Conservation (phyloP, 2,888 invertebrate species). For the Pseudolycoriella hygida region DNA sequence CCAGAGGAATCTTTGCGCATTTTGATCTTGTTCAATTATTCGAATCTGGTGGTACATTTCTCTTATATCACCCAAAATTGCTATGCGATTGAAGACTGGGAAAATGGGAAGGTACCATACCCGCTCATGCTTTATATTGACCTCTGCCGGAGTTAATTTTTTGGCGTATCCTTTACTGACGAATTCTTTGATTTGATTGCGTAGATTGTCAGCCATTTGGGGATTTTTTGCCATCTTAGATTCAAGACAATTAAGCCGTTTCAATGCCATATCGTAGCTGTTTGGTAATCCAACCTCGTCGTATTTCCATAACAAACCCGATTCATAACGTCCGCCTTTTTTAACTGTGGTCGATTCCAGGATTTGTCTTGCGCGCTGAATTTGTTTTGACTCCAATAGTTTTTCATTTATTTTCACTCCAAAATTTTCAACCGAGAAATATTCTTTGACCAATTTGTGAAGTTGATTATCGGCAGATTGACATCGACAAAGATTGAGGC, state of each 20-base stretch:
- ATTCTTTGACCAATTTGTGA: too few relatives aligned
- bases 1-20: slow-evolving; percentile 10
- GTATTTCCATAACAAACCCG: neutral
- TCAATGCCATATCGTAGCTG: neutral
- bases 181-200: too few relatives aligned
- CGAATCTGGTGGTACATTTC: slow-evolving; percentile 11
- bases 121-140: slow-evolving; percentile 7
- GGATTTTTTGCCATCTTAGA: slow-evolving; percentile 9
- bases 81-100: slow-evolving; percentile 10
- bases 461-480: too few relatives aligned
- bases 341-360: too few relatives aligned
- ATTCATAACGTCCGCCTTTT: too few relatives aligned
- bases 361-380: too few relatives aligned
- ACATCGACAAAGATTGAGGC: too few relatives aligned
- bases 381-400: too few relatives aligned
- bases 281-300: neutral
- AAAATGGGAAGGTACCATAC: slow-evolving; percentile 14
- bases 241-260: neutral
- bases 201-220: slow-evolving; percentile 8
- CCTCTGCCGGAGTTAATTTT: slow-evolving; percentile 7
- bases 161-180: too few relatives aligned
- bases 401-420: too few relatives aligned
- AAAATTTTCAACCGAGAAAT: too few relatives aligned
- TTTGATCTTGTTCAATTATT: slow-evolving; percentile 7
- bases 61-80: slow-evolving; percentile 9